Evolutionary conservation across 1,140 invertebrate species (phyloP), one percentile per base, ranked within the genome.

Genomic region (Tetragnatha versicolor): DNA sequence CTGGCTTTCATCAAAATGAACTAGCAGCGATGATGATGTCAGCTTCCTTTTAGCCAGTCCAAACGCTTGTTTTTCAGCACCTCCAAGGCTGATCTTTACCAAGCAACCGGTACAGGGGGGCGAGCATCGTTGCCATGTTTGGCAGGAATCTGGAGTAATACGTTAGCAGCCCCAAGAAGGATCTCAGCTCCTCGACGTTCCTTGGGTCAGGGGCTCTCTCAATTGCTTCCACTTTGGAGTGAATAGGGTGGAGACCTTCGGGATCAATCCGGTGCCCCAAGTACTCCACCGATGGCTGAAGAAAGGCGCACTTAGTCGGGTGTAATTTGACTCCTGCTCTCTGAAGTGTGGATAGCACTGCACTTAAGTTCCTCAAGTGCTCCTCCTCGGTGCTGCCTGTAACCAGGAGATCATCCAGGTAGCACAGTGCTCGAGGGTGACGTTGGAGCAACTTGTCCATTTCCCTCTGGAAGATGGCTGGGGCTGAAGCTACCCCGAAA

Each of bases 101-200:
- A 1, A 79, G 39, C 14, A 88, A 80, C 33, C 82, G 45, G 73
- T 85, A 82, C 6, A 89, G 73, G 17, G 86, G 85, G 0, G 77
- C 82, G 7, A 83, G 82, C 5, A 86, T n/a, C 6, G 81, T 80
- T 5, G 85, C 80, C 58, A 87, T 84, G 42, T 87, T 81, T 42
- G 82, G 80, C 7, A 88, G 80, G 76, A 88, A 89, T 22, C 85
- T 81, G 49, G 85, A 80, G 68, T 87, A 88, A 82, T 85, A 89
- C 22, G 83, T 82, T 25, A 82, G 76, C 10, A 80, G 35, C 3
- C 80, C 80, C 2, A 81, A n/a, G 29, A 81, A 73, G 2, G 80
- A 69, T 35, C 37, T n/a, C 1, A 81, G 7, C 51, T 81, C 39
- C 31, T 51, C 17, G 3, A 81, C 63, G 25, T 60, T 78, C 22